phyloP scores from a whole-genome alignment of 2,113 vertebrate species.

The Oreochromis tanganicae region DNA sequence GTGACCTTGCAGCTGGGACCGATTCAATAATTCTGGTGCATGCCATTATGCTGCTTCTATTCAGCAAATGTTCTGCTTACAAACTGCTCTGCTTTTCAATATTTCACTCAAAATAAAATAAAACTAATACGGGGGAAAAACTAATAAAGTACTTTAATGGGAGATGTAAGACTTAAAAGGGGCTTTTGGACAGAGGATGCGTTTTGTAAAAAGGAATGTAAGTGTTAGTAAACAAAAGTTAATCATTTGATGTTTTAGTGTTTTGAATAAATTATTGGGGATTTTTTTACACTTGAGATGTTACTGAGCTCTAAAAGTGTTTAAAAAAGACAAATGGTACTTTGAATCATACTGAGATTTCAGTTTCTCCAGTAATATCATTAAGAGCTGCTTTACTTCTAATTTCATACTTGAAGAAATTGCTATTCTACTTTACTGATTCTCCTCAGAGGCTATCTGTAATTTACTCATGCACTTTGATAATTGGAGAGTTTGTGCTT shows the following conservation, averaged over 20 bases:
- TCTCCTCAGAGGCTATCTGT: neutral
- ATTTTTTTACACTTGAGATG: rapidly evolving
- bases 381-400: neutral
- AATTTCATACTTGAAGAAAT: neutral
- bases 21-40: neutral
- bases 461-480: neutral
- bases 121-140: neutral
- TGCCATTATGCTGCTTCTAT: neutral
- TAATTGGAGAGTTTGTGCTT: neutral
- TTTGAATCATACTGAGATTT: neutral
- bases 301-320: neutral
- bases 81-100: neutral
- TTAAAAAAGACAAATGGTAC: neutral
- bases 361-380: neutral
- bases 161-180: neutral
- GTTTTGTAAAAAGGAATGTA: neutral
- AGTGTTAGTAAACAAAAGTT: neutral
- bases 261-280: neutral
- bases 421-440: neutral
- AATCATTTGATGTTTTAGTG: neutral
- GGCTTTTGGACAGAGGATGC: neutral
- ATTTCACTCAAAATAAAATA: neutral
- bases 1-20: neutral
- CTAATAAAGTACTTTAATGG: neutral
- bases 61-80: neutral